A percentile compares a stretch with the other conserved stretches of the same genome.
Conservation (phyloP, 2,888 invertebrate genomes). For the Hylaea fasciaria region DNA sequence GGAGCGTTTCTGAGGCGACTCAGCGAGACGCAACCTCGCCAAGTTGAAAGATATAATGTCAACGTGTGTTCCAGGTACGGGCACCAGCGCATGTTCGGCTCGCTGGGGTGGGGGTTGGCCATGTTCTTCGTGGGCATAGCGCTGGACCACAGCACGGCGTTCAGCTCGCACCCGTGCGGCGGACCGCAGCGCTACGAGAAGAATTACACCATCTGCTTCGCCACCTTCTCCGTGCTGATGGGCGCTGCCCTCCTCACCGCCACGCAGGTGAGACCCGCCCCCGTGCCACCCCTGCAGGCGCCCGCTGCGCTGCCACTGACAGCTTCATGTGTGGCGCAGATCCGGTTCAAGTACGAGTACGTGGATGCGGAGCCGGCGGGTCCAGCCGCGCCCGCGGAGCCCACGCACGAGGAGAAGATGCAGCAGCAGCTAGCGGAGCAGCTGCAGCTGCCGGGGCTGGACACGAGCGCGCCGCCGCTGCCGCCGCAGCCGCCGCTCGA, state of each 20-base stretch:
- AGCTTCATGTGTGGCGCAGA: slow-evolving; percentile 55
- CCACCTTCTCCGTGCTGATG: slow-evolving; percentile 98
- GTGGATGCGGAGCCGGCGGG: slow-evolving; percentile 75
- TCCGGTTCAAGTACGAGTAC: slow-evolving; percentile 88
- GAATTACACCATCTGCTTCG: slow-evolving; percentile 99
- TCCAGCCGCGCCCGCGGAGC: slow-evolving; percentile 86
- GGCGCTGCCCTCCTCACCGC: slow-evolving; percentile 96
- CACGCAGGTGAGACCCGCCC: slow-evolving; percentile 87
- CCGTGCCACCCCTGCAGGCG: too few species aligned
- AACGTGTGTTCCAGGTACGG: slow-evolving; percentile 87
- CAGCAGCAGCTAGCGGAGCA: slow-evolving; percentile 94
- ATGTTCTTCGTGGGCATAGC: slow-evolving; percentile 99
- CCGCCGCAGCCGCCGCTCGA: slow-evolving; percentile 60
- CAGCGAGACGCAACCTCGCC: too few species aligned
- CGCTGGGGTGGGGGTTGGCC: slow-evolving; percentile 98
- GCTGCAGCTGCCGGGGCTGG: slow-evolving; percentile 91
- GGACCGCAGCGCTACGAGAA: slow-evolving; percentile 95
- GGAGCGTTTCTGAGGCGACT: too few species aligned
- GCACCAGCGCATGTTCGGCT: slow-evolving; percentile 99
- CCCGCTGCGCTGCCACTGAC: slow-evolving; percentile 89
- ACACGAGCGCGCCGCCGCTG: slow-evolving; percentile 84
- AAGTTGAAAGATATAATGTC: not conserved
- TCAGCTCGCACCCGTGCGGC: slow-evolving; percentile 96
- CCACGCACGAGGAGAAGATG: slow-evolving; percentile 89
- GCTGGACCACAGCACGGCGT: slow-evolving; percentile 97